A percentile compares a stretch with the other conserved stretches of the same genome.
Conservation (phyloP, 1,140 invertebrate species). For the Drosophila parabipectinata region DNA sequence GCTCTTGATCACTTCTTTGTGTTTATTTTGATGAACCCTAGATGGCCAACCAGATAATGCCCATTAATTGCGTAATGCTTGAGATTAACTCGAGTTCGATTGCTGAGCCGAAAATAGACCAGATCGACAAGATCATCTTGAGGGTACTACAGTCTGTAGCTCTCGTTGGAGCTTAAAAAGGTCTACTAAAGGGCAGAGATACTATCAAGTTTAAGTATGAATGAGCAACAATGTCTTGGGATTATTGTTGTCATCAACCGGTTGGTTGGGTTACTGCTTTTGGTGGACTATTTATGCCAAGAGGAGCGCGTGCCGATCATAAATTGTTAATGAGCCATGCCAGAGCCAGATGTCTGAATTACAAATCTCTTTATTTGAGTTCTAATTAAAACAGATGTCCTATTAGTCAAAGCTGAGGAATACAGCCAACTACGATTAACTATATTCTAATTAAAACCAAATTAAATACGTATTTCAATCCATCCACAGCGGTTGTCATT, state of each 20-base stretch:
- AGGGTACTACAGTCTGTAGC: background rate
- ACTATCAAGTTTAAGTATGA: conserved; percentile 8
- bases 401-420: background rate
- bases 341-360: conserved; percentile 9
- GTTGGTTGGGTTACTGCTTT: conserved; percentile 29
- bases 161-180: background rate
- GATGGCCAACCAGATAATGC: conserved; percentile 21
- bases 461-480: conserved; percentile 31
- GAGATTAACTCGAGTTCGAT: conserved; percentile 21
- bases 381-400: conserved; percentile 8
- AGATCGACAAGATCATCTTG: background rate
- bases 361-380: conserved; percentile 19
- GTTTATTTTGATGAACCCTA: background rate
- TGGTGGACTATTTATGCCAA: conserved; percentile 38
- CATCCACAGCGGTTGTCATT: conserved; percentile 66
- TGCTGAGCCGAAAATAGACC: conserved; percentile 24
- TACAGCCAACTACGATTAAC: conserved; percentile 33
- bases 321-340: conserved; percentile 10
- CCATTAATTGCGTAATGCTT: conserved; percentile 21
- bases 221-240: background rate
- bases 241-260: conserved; percentile 31
- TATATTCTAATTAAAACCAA: conserved; percentile 52
- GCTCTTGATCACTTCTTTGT: conserved; percentile 5
- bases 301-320: conserved; percentile 52
- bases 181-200: background rate